These are phyloP conservation scores for Piprites chloris DNA, from an alignment of 2,113 vertebrate genomes.

Conservation along the genomic window DNA sequence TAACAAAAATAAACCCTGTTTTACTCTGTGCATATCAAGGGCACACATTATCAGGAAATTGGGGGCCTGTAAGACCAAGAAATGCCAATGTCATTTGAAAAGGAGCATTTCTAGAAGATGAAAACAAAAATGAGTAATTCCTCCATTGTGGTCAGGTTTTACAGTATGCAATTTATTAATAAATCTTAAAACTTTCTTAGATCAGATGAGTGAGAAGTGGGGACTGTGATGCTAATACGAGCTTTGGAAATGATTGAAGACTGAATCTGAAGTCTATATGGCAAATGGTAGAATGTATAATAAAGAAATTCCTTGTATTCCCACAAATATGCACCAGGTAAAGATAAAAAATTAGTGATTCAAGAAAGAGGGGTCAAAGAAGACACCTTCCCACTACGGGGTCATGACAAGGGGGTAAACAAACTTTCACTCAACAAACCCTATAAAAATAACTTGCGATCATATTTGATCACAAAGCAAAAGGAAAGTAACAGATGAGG, in stretches of 20 bases:
- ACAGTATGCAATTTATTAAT: not conserved
- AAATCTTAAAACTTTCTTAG: not conserved
- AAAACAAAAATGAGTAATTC: not conserved
- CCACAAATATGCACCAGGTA: not conserved
- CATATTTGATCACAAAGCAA: not conserved
- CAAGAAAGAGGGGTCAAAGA: not conserved
- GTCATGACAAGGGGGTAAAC: not conserved
- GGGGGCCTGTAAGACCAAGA: not conserved
- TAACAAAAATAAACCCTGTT: not conserved
- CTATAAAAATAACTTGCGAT: not conserved
- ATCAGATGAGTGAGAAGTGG: not conserved
- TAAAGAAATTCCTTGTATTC: not conserved
- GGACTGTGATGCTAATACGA: not conserved
- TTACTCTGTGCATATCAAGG: not conserved
- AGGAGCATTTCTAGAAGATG: not conserved
- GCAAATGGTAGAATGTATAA: not conserved
- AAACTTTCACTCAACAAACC: not conserved
- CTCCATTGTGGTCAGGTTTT: not conserved
- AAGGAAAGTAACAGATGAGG: not conserved
- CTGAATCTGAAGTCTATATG: not conserved
- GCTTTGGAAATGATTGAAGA: not conserved
- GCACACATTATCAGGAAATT: rapidly evolving
- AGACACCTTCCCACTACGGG: not conserved
- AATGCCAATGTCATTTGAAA: not conserved
- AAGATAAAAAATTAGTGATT: not conserved